Conservation (phyloP, 2,797 vertebrate species). For the Darevskia nairensis region DNA sequence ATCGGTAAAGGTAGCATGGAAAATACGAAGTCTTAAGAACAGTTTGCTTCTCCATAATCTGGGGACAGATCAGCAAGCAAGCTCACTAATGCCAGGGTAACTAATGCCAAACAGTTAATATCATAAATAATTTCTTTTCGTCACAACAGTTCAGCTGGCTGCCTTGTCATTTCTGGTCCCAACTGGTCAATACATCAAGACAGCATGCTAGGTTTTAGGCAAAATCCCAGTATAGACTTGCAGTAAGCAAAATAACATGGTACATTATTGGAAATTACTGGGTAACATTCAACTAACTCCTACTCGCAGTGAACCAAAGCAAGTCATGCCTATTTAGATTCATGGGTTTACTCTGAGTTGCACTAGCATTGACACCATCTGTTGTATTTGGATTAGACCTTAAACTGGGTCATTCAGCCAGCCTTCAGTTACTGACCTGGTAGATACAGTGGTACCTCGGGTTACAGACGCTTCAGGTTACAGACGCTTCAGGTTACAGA, state of each 20-base stretch:
- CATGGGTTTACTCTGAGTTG: too few species aligned
- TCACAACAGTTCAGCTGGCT: slow-evolving; percentile 55
- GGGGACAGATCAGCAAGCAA: slow-evolving; percentile 35
- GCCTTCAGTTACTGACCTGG: not conserved
- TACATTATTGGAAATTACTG: not conserved
- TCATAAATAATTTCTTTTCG: slow-evolving; percentile 58
- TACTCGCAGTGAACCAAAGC: too few species aligned
- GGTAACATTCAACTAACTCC: too few species aligned
- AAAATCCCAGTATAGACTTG: slow-evolving; percentile 24
- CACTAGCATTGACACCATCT: too few species aligned
- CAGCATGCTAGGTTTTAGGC: slow-evolving; percentile 31
- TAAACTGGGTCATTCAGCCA: slow-evolving; percentile 40
- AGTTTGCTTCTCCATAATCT: not conserved
- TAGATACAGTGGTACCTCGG: too few species aligned
- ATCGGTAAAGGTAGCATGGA: not conserved
- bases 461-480: too few species aligned
- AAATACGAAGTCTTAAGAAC: not conserved
- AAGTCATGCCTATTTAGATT: too few species aligned
- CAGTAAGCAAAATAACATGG: not conserved
- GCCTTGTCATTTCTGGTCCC: slow-evolving; percentile 39
- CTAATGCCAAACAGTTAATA: slow-evolving; percentile 55
- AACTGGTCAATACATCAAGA: slow-evolving; percentile 46
- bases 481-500: too few species aligned
- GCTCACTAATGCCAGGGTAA: slow-evolving; percentile 15
- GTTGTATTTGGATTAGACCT: slow-evolving; percentile 20